phyloP scores from a whole-genome alignment of 1,140 invertebrate genomes.

The Euborellia annulipes region DNA sequence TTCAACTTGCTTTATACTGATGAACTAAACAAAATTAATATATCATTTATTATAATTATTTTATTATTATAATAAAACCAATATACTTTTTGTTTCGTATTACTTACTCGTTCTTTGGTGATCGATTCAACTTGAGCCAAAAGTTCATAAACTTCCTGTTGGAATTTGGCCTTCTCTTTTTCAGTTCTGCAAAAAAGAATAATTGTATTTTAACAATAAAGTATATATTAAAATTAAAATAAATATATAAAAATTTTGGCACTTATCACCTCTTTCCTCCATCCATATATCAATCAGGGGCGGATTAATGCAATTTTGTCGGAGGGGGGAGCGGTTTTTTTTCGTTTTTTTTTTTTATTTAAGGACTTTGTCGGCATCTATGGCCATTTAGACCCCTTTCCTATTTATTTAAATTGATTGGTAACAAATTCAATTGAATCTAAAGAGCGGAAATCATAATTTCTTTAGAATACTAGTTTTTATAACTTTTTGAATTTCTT shows the following conservation, averaged over 20 bases:
- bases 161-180: conserved; percentile 92
- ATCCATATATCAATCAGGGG: no score
- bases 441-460: no score
- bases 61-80: not conserved
- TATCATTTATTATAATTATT: not conserved
- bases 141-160: conserved; percentile 89
- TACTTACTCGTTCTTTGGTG: conserved; percentile 69
- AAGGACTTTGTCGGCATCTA: no score
- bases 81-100: not conserved
- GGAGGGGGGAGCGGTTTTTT: no score
- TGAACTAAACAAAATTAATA: conserved; percentile 29
- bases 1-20: conserved; percentile 73
- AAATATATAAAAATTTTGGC: conserved; percentile 1
- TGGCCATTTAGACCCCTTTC: no score
- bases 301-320: no score
- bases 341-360: no score
- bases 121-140: conserved; percentile 81
- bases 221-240: not conserved
- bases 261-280: not conserved
- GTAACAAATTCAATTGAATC: no score
- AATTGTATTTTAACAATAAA: conserved; percentile 7
- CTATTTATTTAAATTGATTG: no score
- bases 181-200: conserved; percentile 59
- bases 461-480: no score
- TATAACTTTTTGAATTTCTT: no score